Percentiles rank a stretch among this genome's conserved stretches.
Conservation (phyloP, 2,113 vertebrate genomes). For the Pomatorhinus ruficollis region DNA sequence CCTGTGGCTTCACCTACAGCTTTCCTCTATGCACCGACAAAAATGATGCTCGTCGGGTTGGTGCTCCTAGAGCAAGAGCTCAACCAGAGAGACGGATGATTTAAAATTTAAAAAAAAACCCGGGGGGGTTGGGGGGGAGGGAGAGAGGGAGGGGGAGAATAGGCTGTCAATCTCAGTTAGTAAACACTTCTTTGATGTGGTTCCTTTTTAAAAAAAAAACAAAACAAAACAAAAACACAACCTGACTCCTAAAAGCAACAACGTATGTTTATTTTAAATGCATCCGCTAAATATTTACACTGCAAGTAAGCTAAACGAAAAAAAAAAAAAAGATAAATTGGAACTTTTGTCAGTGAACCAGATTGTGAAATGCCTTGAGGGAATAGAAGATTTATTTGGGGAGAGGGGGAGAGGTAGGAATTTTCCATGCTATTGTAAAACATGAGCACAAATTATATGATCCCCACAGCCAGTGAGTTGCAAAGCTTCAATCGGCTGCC, state of each 20-base stretch:
- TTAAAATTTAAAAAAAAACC: neutral
- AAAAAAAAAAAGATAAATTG: neutral
- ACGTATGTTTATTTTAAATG: constrained; percentile 53
- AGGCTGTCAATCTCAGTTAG: constrained; percentile 28
- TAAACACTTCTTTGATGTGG: constrained; percentile 45
- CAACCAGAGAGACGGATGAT: neutral
- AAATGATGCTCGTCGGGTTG: neutral
- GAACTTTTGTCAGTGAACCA: constrained; percentile 60
- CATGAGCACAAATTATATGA: constrained; percentile 54
- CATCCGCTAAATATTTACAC: constrained; percentile 59
- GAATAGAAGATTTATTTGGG: constrained; percentile 52
- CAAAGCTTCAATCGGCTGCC: constrained; percentile 58
- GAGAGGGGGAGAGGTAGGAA: constrained; percentile 53
- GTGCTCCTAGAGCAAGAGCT: constrained; percentile 3
- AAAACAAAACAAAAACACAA: neutral
- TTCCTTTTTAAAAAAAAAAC: neutral
- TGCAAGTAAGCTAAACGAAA: neutral
- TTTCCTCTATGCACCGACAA: neutral
- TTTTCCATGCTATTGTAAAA: constrained; percentile 68
- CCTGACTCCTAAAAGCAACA: constrained; percentile 47
- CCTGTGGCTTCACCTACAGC: neutral
- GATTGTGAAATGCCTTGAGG: constrained; percentile 59
- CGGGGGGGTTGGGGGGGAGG: too few relatives aligned
- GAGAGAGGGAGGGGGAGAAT: neutral
- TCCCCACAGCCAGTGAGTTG: constrained; percentile 47